A percentile compares a stretch with the other conserved stretches of the same genome.
phyloP scores from a whole-genome alignment of 2,797 vertebrate genomes.

The Oreortyx pictus region DNA sequence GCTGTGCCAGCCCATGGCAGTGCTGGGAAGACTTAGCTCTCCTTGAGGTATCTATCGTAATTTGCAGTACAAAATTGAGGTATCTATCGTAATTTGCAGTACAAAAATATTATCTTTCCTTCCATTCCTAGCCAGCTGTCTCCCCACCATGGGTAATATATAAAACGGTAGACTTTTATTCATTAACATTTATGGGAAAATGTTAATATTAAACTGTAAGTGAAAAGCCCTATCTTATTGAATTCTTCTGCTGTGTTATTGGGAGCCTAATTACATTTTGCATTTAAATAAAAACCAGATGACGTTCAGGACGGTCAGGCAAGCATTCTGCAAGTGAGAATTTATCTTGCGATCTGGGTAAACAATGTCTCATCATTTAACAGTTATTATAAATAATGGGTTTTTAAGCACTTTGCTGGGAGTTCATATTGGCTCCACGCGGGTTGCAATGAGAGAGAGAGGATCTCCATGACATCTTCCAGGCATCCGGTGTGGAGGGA shows the following conservation, averaged over 20 bases:
- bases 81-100: slow-evolving; percentile 6
- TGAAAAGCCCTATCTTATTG: slow-evolving; percentile 82
- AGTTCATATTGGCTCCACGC: slow-evolving; percentile 73
- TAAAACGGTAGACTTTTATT: slow-evolving; percentile 75
- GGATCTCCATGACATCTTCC: slow-evolving; percentile 76
- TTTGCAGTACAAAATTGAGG: slow-evolving; percentile 33
- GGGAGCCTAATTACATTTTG: slow-evolving; percentile 84
- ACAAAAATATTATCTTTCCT: slow-evolving; percentile 53
- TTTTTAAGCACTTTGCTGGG: slow-evolving; percentile 79
- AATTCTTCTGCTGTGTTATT: slow-evolving; percentile 81
- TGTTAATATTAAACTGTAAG: slow-evolving; percentile 73
- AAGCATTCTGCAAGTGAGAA: slow-evolving; percentile 76
- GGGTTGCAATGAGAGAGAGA: slow-evolving; percentile 56
- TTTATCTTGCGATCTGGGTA: slow-evolving; percentile 80
- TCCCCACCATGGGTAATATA: slow-evolving; percentile 54
- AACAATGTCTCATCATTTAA: slow-evolving; percentile 81
- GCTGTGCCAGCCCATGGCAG: background rate
- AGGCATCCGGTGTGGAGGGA: slow-evolving; percentile 74
- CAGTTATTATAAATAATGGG: slow-evolving; percentile 80
- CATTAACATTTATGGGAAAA: slow-evolving; percentile 79
- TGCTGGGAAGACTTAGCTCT: slow-evolving; percentile 14
- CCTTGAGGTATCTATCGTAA: background rate
- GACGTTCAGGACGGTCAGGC: slow-evolving; percentile 74
- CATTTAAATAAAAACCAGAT: slow-evolving; percentile 85
- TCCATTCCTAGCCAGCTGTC: slow-evolving; percentile 57